Percentiles rank a stretch among this genome's conserved stretches.
These are phyloP conservation scores for Xiphorhynchus erythropygius DNA, from an alignment of 2,797 vertebrate genomes.

Conservation along the genomic window DNA sequence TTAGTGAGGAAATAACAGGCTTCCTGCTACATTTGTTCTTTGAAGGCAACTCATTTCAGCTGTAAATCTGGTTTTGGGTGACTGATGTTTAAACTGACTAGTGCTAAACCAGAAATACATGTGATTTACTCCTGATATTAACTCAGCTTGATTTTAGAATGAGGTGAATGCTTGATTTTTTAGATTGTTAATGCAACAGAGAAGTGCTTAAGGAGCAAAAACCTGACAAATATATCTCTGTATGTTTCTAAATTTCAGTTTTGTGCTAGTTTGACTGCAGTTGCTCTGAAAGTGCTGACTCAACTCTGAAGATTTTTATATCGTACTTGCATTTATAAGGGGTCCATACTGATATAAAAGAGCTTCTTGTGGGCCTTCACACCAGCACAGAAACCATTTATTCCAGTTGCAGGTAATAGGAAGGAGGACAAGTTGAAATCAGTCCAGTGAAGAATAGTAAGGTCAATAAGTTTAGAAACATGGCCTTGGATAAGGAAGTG, in stretches of 20 bases:
- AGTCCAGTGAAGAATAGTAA: neutral
- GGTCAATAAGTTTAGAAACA: neutral
- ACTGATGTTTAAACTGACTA: constrained; percentile 8
- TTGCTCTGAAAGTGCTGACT: neutral
- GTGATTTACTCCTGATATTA: neutral
- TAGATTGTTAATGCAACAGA: neutral
- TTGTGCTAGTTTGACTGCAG: neutral
- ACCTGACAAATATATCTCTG: neutral
- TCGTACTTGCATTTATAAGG: neutral
- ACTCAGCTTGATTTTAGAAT: neutral
- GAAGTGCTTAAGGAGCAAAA: neutral
- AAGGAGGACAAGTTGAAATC: neutral
- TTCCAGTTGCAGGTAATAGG: neutral
- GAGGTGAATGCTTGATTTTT: neutral
- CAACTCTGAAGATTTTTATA: neutral
- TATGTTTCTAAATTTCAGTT: neutral
- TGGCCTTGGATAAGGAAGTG: neutral
- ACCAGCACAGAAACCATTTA: neutral
- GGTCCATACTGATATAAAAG: neutral
- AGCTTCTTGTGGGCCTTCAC: neutral
- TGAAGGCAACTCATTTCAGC: neutral
- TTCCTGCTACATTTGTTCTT: constrained; percentile 3
- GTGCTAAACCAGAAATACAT: neutral
- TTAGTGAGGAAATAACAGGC: neutral
- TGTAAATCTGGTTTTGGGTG: neutral